Percentiles rank a stretch among this genome's conserved stretches.
phyloP scores from a whole-genome alignment of 2,113 vertebrate species.

The Brienomyrus longianalis region DNA sequence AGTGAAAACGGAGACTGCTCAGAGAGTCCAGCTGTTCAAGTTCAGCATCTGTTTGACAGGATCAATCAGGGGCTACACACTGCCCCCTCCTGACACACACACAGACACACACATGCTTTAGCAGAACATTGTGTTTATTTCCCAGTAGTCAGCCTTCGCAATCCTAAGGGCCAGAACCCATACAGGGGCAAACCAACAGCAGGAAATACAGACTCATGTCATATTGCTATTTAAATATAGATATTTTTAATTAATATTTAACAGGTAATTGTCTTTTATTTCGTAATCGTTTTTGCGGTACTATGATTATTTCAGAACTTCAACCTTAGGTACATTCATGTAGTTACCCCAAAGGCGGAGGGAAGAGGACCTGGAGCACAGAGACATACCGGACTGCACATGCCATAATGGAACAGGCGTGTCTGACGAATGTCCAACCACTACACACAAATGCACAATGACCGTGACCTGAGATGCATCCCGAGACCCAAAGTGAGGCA shows the following conservation, averaged over 20 bases:
- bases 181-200: constrained; percentile 34
- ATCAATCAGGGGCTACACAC: constrained; percentile 9
- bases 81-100: not conserved
- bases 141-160: constrained; percentile 42
- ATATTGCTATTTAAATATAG: constrained; percentile 59
- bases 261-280: constrained; percentile 24
- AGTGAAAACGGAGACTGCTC: not conserved
- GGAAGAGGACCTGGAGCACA: constrained; percentile 36
- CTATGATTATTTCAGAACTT: constrained; percentile 28
- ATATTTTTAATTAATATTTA: constrained; percentile 32
- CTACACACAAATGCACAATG: constrained; percentile 38
- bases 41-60: not conserved
- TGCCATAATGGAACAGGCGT: not conserved
- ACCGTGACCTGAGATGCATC: constrained; percentile 15
- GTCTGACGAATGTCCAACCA: constrained; percentile 29
- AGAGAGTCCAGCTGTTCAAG: not conserved
- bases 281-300: constrained; percentile 20
- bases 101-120: constrained; percentile 35
- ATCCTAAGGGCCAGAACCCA: constrained; percentile 39
- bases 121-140: constrained; percentile 57
- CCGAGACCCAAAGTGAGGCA: constrained; percentile 39
- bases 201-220: constrained; percentile 51
- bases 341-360: constrained; percentile 42
- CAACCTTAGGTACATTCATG: constrained; percentile 47
- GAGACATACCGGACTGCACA: constrained; percentile 33